Percentiles rank a stretch among this genome's conserved stretches.
Conservation (phyloP, 2,888 invertebrate species). For the Ennomos fuscantarius region DNA sequence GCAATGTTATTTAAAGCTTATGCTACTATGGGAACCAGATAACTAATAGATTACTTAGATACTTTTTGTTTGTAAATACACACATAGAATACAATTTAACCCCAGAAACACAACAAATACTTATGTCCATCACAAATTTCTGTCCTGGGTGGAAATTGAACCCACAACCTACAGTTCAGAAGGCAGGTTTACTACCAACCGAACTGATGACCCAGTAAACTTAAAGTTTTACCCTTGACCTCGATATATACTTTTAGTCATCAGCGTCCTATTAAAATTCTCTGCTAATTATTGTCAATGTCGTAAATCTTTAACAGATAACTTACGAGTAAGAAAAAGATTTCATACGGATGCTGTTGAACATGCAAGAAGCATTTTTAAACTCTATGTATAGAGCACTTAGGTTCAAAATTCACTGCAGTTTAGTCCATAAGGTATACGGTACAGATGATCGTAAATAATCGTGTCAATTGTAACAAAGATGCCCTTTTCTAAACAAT, state of each 20-base stretch:
- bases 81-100: too few species aligned
- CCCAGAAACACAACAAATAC: too few species aligned
- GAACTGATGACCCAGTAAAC: too few species aligned
- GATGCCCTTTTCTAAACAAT: slow-evolving; percentile 44
- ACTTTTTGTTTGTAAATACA: too few species aligned
- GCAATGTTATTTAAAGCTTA: too few species aligned
- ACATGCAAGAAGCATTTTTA: neutral
- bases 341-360: slow-evolving; percentile 11
- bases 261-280: neutral
- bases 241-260: slow-evolving; percentile 1
- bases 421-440: slow-evolving; percentile 4
- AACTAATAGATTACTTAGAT: too few species aligned
- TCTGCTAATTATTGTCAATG: neutral
- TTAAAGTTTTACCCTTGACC: neutral
- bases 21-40: too few species aligned
- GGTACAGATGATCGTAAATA: slow-evolving; percentile 43
- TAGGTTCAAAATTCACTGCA: neutral
- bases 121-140: too few species aligned
- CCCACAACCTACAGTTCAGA: too few species aligned
- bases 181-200: too few species aligned
- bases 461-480: slow-evolving; percentile 31
- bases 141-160: too few species aligned
- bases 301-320: slow-evolving; percentile 11
- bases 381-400: neutral
- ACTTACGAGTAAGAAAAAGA: slow-evolving; percentile 1